These are phyloP conservation scores for Calidris pugnax DNA, from an alignment of 2,113 vertebrate genomes.

Conservation along the genomic window DNA sequence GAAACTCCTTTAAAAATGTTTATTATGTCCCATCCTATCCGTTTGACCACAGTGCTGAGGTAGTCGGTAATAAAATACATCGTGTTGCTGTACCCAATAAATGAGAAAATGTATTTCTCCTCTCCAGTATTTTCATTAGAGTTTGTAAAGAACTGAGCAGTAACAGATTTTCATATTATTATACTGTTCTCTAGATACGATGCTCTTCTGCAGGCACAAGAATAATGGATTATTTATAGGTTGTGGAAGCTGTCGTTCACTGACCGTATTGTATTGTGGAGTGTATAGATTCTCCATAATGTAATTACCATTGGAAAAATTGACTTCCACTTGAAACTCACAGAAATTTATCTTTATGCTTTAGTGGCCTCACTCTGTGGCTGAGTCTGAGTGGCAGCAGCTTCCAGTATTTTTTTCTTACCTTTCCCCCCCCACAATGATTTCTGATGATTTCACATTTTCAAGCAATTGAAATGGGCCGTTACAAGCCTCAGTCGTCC, in stretches of 20 bases:
- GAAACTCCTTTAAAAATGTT: constrained; percentile 7
- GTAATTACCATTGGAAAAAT: constrained; percentile 19
- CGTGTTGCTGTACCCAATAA: neutral
- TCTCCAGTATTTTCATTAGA: neutral
- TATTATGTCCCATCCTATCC: neutral
- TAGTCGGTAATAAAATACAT: neutral
- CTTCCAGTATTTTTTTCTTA: neutral
- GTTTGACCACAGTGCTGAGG: neutral
- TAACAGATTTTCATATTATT: neutral
- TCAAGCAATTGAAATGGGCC: neutral
- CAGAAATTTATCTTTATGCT: neutral
- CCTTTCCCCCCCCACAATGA: neutral
- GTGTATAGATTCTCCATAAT: constrained; percentile 5
- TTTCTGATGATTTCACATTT: neutral
- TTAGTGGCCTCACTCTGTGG: neutral
- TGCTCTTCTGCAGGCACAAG: neutral
- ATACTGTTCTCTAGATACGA: neutral
- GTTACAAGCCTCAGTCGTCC: neutral
- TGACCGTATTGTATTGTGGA: neutral
- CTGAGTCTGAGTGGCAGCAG: neutral
- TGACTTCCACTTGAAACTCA: constrained; percentile 30
- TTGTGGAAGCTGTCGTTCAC: neutral
- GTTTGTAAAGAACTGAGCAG: neutral
- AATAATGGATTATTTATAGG: constrained; percentile 17
- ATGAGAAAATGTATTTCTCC: neutral